Percentiles rank a stretch among this genome's conserved stretches.
phyloP scores from a whole-genome alignment of 2,113 vertebrate species.

The Illadopsis cleaveri region DNA sequence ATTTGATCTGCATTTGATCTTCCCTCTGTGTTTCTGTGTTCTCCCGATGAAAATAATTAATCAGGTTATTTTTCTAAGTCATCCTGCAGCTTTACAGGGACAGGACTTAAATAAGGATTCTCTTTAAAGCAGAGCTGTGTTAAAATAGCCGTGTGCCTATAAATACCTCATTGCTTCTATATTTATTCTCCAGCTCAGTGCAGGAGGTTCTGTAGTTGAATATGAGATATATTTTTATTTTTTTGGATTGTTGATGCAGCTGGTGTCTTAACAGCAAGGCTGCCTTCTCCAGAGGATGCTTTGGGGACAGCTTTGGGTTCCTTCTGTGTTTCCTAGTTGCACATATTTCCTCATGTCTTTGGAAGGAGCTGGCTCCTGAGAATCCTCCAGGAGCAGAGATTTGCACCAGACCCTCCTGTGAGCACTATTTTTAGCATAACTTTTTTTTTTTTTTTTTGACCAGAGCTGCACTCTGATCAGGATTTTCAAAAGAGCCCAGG shows the following conservation, averaged over 20 bases:
- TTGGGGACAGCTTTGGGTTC: neutral
- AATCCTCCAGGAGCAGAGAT: neutral
- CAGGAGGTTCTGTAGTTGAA: neutral
- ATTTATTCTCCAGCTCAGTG: conserved; percentile 12
- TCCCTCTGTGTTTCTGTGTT: neutral
- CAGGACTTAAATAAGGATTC: conserved; percentile 41
- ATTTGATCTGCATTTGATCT: conserved; percentile 19
- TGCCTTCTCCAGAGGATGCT: neutral
- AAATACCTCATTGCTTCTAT: conserved; percentile 50
- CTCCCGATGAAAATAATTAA: conserved; percentile 54
- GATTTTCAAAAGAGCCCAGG: conserved; percentile 35
- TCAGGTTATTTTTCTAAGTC: conserved; percentile 54
- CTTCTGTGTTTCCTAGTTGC: neutral
- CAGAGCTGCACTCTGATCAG: conserved; percentile 21
- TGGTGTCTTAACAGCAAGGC: neutral
- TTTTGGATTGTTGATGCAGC: neutral
- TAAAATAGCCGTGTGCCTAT: conserved; percentile 52
- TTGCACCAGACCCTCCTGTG: neutral
- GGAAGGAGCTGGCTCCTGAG: neutral
- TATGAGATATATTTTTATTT: neutral
- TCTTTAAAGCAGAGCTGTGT: conserved; percentile 38
- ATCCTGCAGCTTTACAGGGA: conserved; percentile 43
- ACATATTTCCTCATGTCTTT: conserved; percentile 16
- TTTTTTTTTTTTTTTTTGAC: neutral
- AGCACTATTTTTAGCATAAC: conserved; percentile 37